Evolutionary conservation across 2,797 vertebrate species (phyloP).

Genomic region (Bufotes viridis): DNA sequence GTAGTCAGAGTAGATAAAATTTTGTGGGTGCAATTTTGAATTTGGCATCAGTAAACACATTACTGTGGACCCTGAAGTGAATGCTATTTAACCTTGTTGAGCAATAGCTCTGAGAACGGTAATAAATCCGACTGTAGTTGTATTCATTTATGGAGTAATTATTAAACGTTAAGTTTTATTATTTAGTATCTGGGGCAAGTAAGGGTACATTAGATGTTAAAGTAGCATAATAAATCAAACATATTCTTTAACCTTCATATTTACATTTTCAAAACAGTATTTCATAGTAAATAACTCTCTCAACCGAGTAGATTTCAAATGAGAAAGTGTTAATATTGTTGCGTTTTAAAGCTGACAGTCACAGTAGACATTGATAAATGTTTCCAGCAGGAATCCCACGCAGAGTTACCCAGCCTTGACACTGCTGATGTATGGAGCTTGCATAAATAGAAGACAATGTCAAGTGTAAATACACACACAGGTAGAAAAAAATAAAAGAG

Average conservation of each 20-base stretch:
- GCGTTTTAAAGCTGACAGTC: constrained; percentile 25
- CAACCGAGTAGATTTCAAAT: not conserved
- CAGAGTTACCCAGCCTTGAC: constrained; percentile 33
- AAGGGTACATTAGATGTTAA: too few species aligned
- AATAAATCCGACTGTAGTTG: too few species aligned
- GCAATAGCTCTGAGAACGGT: too few species aligned
- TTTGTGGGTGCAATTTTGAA: too few species aligned
- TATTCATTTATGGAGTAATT: too few species aligned
- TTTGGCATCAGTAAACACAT: too few species aligned
- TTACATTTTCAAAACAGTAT: not conserved
- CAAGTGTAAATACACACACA: not conserved
- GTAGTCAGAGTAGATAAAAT: too few species aligned
- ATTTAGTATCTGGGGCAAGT: too few species aligned
- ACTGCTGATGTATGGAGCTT: constrained; percentile 18
- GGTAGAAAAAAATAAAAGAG: not conserved
- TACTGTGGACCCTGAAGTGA: too few species aligned
- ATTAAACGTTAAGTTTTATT: too few species aligned
- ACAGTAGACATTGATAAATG: constrained; percentile 42
- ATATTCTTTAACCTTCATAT: not conserved
- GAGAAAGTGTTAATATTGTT: constrained; percentile 13
- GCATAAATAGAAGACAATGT: constrained; percentile 33
- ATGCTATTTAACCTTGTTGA: too few species aligned
- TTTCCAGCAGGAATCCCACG: not conserved
- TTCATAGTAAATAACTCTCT: not conserved
- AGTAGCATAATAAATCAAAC: too few species aligned